Base-by-base conservation (phyloP, 1,140 invertebrate species). In the Teleopsis dalmanni region DNA sequence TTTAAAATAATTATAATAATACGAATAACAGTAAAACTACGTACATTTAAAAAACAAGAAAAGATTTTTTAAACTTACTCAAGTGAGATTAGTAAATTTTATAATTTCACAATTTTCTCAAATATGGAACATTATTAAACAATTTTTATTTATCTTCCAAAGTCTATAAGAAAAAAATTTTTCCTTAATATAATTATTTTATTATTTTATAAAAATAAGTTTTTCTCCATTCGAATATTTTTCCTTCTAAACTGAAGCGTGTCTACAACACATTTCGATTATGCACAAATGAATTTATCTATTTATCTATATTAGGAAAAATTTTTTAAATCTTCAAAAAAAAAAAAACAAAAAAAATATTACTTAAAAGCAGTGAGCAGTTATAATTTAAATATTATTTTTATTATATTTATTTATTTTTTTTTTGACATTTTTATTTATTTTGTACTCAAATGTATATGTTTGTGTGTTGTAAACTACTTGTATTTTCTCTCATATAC, bases 31-130 rank as follows among this genome's bases (percentile, higher is more conserved):
- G 23, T 42, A 9, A 9, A 51, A 50, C 10, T n/a, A 25, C 13
- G 10, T 51, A 33, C 10, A n/a, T n/a, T 45, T 18, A 19, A 42
- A 21, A 14, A 34, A 29, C 9, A 35, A 42, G 26, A 41, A 47
- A 48, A 10, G 31, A 31, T 40, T 41, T n/a, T n/a, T n/a, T n/a
- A n/a, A n/a, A n/a, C n/a, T n/a, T n/a, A n/a, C n/a, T n/a, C n/a
- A n/a, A n/a, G n/a, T n/a, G n/a, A n/a, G n/a, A n/a, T 31, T 9
- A 9, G n/a, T 9, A 31, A 9, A 31, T 31, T 31, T 31, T 9
- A 9, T 31, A n/a, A 9, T 31, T 31, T 31, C 9, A n/a, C 29
- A n/a, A 9, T 31, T 31, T n/a, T 31, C 29, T 31, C n/a, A 31
- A n/a, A 9, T n/a, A 31, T 9, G n/a, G 29, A 31, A 19, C 35